Evolutionary conservation across 2,888 invertebrate genomes (phyloP).

Genomic region (Mesorhabditis spiculigera): DNA sequence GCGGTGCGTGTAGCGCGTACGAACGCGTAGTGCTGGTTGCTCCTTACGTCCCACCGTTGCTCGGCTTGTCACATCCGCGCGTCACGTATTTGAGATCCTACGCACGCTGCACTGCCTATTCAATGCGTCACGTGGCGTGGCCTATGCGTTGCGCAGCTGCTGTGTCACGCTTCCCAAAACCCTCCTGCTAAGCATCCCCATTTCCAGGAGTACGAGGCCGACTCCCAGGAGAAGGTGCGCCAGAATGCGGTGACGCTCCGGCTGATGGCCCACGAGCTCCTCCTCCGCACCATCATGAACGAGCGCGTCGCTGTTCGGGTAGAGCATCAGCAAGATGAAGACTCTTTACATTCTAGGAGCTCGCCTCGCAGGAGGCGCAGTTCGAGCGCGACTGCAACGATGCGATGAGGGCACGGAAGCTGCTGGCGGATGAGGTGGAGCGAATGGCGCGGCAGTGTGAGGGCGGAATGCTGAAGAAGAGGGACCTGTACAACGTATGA

Average conservation of each 20-base stretch:
- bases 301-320: neutral
- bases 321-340: neutral
- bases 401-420: neutral
- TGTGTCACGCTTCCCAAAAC: no score
- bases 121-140: no score
- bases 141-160: no score
- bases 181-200: no score
- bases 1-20: no score
- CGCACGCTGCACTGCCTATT: no score
- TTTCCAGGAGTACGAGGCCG: neutral
- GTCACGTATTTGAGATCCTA: no score
- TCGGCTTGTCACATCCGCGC: no score
- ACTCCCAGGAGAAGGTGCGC: constrained; percentile 2
- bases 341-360: neutral
- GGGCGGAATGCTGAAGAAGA: neutral
- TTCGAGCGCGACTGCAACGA: neutral
- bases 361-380: neutral
- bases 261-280: constrained; percentile 1
- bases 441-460: neutral
- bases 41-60: no score
- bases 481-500: neutral
- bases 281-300: neutral
- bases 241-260: neutral
- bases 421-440: neutral
- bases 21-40: no score